phyloP scores from a whole-genome alignment of 64 coral and sea anemone genomes.

The Trachythela sp. region DNA sequence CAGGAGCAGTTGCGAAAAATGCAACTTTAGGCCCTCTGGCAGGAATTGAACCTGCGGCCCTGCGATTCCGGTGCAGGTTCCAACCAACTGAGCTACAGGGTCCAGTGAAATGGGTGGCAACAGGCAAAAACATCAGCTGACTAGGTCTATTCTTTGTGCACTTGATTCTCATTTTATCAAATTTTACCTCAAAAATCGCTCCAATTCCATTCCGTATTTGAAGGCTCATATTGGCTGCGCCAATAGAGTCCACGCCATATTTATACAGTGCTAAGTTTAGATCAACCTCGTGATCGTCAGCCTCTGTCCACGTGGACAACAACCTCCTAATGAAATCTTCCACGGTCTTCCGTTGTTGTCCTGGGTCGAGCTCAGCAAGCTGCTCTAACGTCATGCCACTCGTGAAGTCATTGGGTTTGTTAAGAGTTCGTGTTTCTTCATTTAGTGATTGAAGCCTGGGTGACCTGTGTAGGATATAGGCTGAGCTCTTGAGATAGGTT shows the following conservation, averaged over 20 bases:
- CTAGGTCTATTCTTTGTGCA: too few relatives aligned
- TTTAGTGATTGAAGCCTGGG: background rate
- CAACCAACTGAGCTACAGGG: too few relatives aligned
- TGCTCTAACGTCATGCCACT: background rate
- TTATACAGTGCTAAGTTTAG: slow-evolving; percentile 52
- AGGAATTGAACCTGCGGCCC: too few relatives aligned
- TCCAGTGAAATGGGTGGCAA: too few relatives aligned
- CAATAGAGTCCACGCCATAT: slow-evolving; percentile 64
- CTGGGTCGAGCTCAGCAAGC: background rate
- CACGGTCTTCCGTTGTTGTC: slow-evolving; percentile 27
- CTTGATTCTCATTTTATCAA: background rate
- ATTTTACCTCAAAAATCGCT: background rate
- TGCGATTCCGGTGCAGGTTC: too few relatives aligned
- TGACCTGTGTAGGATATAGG: background rate
- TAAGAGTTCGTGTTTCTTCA: background rate
- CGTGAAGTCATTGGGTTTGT: background rate
- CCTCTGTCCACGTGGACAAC: slow-evolving; percentile 33
- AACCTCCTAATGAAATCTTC: slow-evolving; percentile 26
- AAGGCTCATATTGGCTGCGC: slow-evolving; percentile 16
- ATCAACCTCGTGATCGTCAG: slow-evolving; percentile 34
- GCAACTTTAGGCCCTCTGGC: too few relatives aligned
- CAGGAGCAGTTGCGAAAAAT: too few relatives aligned
- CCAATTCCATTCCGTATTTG: background rate
- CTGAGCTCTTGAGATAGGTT: slow-evolving; percentile 8
- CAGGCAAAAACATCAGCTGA: too few relatives aligned